Evolutionary conservation across 2,113 vertebrate genomes (phyloP), one percentile per base, ranked within the genome.

Genomic region (Crotalus tigris): DNA sequence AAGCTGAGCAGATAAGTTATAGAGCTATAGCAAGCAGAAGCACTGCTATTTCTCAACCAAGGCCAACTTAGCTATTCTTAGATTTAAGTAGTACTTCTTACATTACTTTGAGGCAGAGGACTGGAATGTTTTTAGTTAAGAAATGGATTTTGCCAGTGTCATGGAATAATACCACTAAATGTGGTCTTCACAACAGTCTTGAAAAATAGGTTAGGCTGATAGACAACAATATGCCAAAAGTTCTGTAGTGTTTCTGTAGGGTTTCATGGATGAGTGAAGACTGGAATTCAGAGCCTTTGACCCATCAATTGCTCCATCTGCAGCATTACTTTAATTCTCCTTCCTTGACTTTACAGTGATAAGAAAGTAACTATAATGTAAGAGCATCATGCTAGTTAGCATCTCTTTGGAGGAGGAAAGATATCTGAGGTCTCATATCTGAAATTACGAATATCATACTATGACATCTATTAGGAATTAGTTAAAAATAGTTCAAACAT

Each of bases 401-500:
- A 21, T 81, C 75, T 44, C 75, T 81, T 81, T 81, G 69, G 69
- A 81, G 6, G 33, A 81, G 75, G 17, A 39, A 44, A 7, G 75
- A 81, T 81, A 44, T 81, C 33, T 81, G 75, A 44, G 13, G 75
- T 44, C 75, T 44, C 7, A 81, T 7, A 49, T 87, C 21, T 87
- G 69, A 49, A 90, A 64, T 5, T 57, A 58, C 58, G 2, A 1
- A 0, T 9, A 4, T 1, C 7, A 13, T 1, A 53, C 17, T 26
- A 6, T 87, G 85, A 23, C 51, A n/a, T 46, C 57, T 88, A 23
- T 15, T 51, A 44, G 75, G 23, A 26, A 69, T 1, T 8, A 4
- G 15, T 21, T 87, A 87, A 91, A 95, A 93, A 21, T 64, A 87
- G n/a, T 90, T 49, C 13, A 86, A 51, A 86, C 10, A 49, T 58